Evolutionary conservation across 1,140 invertebrate genomes (phyloP).

Genomic region (Pissodes strobi): DNA sequence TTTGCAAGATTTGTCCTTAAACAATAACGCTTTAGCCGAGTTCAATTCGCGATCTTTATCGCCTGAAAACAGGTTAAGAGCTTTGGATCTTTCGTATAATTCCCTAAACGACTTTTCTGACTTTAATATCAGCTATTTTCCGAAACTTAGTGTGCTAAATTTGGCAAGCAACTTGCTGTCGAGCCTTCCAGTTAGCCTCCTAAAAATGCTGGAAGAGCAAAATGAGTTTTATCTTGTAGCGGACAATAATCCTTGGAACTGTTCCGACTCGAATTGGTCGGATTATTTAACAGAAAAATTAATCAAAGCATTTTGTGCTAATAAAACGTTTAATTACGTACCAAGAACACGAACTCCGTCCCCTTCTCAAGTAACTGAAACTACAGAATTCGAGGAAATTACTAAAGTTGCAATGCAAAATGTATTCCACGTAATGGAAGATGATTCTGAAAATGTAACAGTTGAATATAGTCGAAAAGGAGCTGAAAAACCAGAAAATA

Average conservation of each 20-base stretch:
- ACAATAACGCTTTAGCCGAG: slow-evolving; percentile 26
- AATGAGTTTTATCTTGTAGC: slow-evolving; percentile 29
- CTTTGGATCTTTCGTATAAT: slow-evolving; percentile 31
- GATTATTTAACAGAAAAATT: slow-evolving; percentile 18
- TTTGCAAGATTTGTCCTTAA: slow-evolving; percentile 23
- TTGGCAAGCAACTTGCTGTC: slow-evolving; percentile 26
- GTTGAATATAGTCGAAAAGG: too few species aligned
- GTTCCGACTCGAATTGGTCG: slow-evolving; percentile 21
- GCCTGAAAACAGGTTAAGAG: slow-evolving; percentile 11
- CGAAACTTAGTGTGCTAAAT: slow-evolving; percentile 24
- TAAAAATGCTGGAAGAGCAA: slow-evolving; percentile 21
- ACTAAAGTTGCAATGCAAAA: background rate
- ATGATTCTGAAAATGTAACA: too few species aligned
- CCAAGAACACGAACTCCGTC: background rate
- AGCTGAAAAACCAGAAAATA: background rate
- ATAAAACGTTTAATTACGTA: background rate
- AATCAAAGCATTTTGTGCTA: slow-evolving; percentile 22
- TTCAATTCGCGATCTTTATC: slow-evolving; percentile 15
- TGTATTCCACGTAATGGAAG: too few species aligned
- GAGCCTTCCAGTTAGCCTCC: slow-evolving; percentile 21
- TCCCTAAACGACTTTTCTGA: slow-evolving; percentile 16
- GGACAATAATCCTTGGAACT: slow-evolving; percentile 39
- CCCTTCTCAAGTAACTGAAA: background rate
- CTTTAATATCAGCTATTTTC: slow-evolving; percentile 29
- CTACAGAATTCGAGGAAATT: background rate